These are phyloP conservation scores for Crematogaster levior DNA, from an alignment of 2,888 invertebrate species.

Conservation along the genomic window DNA sequence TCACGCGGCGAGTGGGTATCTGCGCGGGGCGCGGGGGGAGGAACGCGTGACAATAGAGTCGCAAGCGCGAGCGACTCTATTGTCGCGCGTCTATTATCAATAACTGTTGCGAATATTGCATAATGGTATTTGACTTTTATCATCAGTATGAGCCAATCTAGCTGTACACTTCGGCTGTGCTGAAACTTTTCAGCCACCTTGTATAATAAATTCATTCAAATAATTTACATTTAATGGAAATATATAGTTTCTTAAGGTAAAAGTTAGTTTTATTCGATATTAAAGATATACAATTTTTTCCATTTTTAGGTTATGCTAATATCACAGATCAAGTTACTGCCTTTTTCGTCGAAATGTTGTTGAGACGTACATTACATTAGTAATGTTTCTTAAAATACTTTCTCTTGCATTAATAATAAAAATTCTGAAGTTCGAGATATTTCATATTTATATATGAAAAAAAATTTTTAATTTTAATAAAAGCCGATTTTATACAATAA, in stretches of 20 bases:
- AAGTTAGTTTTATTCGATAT: not conserved
- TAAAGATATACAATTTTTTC: conserved; percentile 13
- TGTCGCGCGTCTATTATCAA: no score
- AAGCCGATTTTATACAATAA: not conserved
- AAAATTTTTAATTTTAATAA: not conserved
- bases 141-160: no score
- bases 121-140: no score
- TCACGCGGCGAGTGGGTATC: no score
- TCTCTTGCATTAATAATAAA: not conserved
- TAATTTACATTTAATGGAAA: no score
- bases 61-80: no score
- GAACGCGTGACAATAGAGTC: no score
- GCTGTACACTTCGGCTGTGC: no score
- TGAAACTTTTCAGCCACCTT: no score
- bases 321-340: conserved; percentile 89
- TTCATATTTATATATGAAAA: not conserved
- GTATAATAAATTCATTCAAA: not conserved
- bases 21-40: no score
- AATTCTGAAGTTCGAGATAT: not conserved
- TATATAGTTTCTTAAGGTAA: conserved; percentile 4
- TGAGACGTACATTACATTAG: not conserved
- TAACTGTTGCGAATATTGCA: no score
- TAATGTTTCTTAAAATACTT: not conserved
- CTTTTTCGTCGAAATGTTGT: conserved; percentile 90
- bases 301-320: conserved; percentile 86